These are phyloP conservation scores for Amiota mariae DNA, from an alignment of 2,888 invertebrate species.

Conservation along the genomic window DNA sequence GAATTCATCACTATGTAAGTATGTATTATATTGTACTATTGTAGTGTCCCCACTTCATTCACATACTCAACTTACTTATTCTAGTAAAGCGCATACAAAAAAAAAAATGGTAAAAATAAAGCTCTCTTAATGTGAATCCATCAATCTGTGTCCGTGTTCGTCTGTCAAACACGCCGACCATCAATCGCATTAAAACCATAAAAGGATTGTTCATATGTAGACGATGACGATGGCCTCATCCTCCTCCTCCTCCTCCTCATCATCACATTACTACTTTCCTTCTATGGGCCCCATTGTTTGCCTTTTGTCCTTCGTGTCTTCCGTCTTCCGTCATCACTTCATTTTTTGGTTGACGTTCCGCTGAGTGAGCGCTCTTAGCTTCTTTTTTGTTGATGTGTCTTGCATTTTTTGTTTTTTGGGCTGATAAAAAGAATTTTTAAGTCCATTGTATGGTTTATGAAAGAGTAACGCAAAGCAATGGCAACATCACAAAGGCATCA, in stretches of 20 bases:
- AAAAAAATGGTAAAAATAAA: constrained; percentile 16
- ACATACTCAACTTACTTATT: neutral
- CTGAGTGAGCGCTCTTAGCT: constrained; percentile 11
- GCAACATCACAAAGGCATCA: neutral
- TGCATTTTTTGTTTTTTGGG: constrained; percentile 44
- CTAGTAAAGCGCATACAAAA: constrained; percentile 24
- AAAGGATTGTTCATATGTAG: constrained; percentile 67
- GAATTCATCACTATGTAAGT: neutral
- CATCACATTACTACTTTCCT: neutral
- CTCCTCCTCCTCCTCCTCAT: neutral
- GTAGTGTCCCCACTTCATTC: neutral
- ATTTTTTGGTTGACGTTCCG: constrained; percentile 44
- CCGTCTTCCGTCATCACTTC: constrained; percentile 38
- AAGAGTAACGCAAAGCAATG: constrained; percentile 21
- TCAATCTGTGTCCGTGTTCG: constrained; percentile 68
- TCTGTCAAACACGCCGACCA: constrained; percentile 70
- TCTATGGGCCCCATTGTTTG: neutral
- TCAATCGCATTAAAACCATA: constrained; percentile 70
- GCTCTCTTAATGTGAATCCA: constrained; percentile 67
- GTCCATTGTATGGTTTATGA: constrained; percentile 48
- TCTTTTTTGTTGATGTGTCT: constrained; percentile 35
- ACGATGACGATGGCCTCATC: constrained; percentile 12
- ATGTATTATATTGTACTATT: no score
- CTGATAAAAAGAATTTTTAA: constrained; percentile 63
- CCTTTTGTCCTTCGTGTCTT: neutral